Evolutionary conservation across 2,797 vertebrate genomes (phyloP).

Genomic region (Urophycis tenuis): DNA sequence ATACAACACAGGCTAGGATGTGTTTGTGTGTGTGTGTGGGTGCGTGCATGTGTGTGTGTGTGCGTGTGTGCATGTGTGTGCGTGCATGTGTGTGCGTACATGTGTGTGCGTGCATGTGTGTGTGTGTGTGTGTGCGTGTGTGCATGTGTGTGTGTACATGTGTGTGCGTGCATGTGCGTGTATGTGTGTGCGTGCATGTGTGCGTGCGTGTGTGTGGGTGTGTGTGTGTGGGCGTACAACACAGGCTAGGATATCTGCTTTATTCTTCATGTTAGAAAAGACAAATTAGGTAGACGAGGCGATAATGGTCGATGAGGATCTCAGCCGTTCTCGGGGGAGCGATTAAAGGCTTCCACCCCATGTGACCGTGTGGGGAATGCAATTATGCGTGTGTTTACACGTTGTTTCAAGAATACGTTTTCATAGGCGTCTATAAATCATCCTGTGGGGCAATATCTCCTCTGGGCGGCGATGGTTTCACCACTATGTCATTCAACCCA

Average conservation of each 20-base stretch:
- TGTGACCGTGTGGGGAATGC: constrained; percentile 25
- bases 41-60: constrained; percentile 11
- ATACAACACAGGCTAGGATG: too few relatives aligned
- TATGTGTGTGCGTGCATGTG: background rate
- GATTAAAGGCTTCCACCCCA: constrained; percentile 34
- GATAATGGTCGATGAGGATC: constrained; percentile 23
- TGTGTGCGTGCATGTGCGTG: too few relatives aligned
- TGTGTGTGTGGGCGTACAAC: constrained; percentile 24
- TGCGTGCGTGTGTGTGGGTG: background rate
- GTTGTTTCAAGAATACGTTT: constrained; percentile 17
- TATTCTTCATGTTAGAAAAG: constrained; percentile 38
- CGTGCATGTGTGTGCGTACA: background rate
- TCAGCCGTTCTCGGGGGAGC: constrained; percentile 36
- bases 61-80: background rate
- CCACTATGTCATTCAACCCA: too few relatives aligned
- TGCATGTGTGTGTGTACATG: background rate
- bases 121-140: constrained; percentile 9
- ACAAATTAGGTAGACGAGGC: constrained; percentile 45
- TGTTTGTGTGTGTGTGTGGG: constrained; percentile 1
- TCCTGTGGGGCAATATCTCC: background rate
- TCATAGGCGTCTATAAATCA: constrained; percentile 34
- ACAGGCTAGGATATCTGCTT: constrained; percentile 22
- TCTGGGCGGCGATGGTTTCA: background rate
- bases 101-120: constrained; percentile 1
- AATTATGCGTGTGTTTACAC: background rate